A percentile compares a stretch with the other conserved stretches of the same genome.
These are phyloP conservation scores for Plagodis dolabraria DNA, from an alignment of 2,888 invertebrate species.

Conservation along the genomic window DNA sequence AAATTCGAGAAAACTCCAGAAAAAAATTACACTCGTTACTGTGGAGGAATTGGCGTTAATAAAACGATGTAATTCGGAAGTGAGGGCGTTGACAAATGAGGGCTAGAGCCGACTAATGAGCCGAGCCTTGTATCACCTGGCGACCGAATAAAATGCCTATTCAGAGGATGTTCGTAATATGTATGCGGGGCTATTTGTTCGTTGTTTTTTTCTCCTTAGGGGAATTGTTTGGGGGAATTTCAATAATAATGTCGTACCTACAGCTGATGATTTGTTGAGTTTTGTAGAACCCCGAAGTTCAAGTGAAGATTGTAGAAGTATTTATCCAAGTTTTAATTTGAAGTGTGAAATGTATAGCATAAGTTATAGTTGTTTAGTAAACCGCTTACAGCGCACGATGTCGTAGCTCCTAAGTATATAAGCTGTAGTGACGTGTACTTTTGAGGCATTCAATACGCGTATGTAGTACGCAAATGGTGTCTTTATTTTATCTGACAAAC, in stretches of 20 bases:
- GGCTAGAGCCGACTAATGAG: conserved; percentile 71
- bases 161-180: conserved; percentile 35
- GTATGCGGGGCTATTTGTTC: conserved; percentile 49
- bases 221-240: conserved; percentile 26
- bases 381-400: no score
- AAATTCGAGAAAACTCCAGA: conserved; percentile 41
- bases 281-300: not conserved
- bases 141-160: conserved; percentile 60
- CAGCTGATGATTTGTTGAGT: not conserved
- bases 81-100: conserved; percentile 74
- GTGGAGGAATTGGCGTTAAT: conserved; percentile 77
- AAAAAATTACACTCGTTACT: conserved; percentile 72
- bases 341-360: no score
- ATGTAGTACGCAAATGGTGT: no score
- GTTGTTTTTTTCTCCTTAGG: conserved; percentile 31
- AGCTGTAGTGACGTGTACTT: no score
- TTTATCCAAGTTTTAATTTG: no score
- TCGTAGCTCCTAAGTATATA: no score
- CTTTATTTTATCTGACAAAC: no score
- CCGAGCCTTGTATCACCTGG: conserved; percentile 67
- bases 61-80: conserved; percentile 59
- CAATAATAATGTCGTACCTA: conserved; percentile 17
- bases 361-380: no score
- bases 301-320: not conserved
- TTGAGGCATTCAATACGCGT: no score